A percentile compares a stretch with the other conserved stretches of the same genome.
Conservation (phyloP, 2,113 vertebrate species). For the Pterocles orientalis region DNA sequence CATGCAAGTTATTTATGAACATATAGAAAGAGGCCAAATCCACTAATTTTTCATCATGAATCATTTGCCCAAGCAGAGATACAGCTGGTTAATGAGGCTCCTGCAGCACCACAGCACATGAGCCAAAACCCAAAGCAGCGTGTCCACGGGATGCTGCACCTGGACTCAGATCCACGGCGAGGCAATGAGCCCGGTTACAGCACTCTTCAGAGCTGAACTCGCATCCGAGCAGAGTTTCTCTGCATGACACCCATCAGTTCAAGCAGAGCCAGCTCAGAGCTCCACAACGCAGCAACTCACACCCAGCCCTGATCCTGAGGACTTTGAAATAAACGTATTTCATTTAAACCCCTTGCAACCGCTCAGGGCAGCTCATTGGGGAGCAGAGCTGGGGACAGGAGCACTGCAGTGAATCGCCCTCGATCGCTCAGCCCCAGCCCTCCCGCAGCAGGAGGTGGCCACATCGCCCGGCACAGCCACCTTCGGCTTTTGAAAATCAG, state of each 20-base stretch:
- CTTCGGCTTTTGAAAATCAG: not conserved
- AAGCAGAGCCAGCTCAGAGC: not conserved
- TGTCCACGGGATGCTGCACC: not conserved
- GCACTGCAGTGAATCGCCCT: not conserved
- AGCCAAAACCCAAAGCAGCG: fast-evolving
- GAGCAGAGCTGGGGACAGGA: not conserved
- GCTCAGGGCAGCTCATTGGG: not conserved
- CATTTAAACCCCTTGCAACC: not conserved
- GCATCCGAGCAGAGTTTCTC: not conserved
- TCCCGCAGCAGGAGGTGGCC: not conserved
- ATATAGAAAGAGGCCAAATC: not conserved
- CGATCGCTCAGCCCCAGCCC: not conserved
- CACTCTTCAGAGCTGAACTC: no score
- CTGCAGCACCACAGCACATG: not conserved
- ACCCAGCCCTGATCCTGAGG: not conserved
- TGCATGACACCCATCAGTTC: no score
- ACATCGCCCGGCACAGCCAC: not conserved
- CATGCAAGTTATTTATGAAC: not conserved
- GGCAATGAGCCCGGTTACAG: not conserved
- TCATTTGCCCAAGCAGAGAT: not conserved
- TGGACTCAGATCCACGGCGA: not conserved
- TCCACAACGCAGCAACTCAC: not conserved
- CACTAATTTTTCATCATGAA: not conserved
- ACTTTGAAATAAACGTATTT: not conserved
- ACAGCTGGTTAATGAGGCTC: not conserved